phyloP scores from a whole-genome alignment of 2,797 vertebrate genomes.

The Hylomyscus alleni region DNA sequence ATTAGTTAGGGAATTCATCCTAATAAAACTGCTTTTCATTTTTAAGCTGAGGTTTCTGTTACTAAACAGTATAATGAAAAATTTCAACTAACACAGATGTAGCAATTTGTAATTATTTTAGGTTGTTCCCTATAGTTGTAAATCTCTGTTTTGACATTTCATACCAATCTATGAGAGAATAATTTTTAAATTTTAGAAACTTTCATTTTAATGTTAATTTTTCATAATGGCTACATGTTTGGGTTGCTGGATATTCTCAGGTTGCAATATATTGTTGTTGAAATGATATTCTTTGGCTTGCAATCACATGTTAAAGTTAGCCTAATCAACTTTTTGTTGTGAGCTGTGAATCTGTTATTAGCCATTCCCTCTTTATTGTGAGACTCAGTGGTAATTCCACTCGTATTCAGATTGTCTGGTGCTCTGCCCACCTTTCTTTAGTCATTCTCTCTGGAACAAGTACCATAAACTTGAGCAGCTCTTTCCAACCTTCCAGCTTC shows the following conservation, averaged over 20 bases:
- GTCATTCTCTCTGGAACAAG: neutral
- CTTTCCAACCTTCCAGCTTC: neutral
- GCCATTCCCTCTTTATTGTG: neutral
- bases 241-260: constrained; percentile 13
- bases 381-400: neutral
- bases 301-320: constrained; percentile 46
- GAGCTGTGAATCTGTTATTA: neutral
- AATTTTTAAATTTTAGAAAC: constrained; percentile 53
- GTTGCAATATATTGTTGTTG: neutral
- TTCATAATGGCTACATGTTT: constrained; percentile 39
- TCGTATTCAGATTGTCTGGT: neutral
- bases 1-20: neutral
- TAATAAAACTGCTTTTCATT: constrained; percentile 32
- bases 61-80: neutral
- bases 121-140: neutral
- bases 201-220: constrained; percentile 58
- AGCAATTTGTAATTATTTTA: neutral
- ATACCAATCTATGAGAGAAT: constrained; percentile 15
- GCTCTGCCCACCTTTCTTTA: neutral
- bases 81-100: neutral
- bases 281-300: constrained; percentile 43
- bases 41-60: neutral
- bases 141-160: neutral
- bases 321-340: constrained; percentile 26
- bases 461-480: neutral